A percentile compares a stretch with the other conserved stretches of the same genome.
Evolutionary conservation across 2,113 vertebrate genomes (phyloP).

Genomic region (Brachirus orientalis): DNA sequence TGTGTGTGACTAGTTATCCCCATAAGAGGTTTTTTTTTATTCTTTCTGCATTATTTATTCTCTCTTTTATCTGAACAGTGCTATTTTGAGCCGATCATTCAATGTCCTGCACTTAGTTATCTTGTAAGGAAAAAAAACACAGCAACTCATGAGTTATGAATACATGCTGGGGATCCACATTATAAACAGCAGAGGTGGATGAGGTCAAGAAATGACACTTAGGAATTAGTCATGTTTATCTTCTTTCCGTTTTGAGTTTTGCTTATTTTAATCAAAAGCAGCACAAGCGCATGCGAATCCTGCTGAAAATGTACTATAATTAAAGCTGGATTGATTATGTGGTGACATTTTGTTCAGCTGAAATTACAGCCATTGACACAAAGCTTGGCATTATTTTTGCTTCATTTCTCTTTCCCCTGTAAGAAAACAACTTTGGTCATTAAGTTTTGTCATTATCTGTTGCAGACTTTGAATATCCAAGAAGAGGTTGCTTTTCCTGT

Average conservation of each 20-base stretch:
- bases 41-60: slow-evolving; percentile 78
- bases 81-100: slow-evolving; percentile 74
- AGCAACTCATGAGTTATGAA: slow-evolving; percentile 56
- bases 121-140: slow-evolving; percentile 45
- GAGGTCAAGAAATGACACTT: slow-evolving; percentile 38
- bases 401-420: neutral
- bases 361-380: slow-evolving; percentile 32
- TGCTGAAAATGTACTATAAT: slow-evolving; percentile 38
- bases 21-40: slow-evolving; percentile 72
- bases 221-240: slow-evolving; percentile 21
- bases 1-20: slow-evolving; percentile 66
- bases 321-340: slow-evolving; percentile 47
- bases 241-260: slow-evolving; percentile 9
- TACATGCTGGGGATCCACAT: slow-evolving; percentile 23
- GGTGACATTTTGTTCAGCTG: slow-evolving; percentile 47
- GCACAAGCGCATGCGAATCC: slow-evolving; percentile 22
- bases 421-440: slow-evolving; percentile 24
- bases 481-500: slow-evolving; percentile 15
- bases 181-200: slow-evolving; percentile 37
- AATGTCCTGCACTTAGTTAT: slow-evolving; percentile 61
- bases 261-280: slow-evolving; percentile 21
- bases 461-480: slow-evolving; percentile 29
- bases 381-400: slow-evolving; percentile 35
- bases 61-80: slow-evolving; percentile 71
- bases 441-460: slow-evolving; percentile 16